Evolutionary conservation across 2,888 invertebrate genomes (phyloP).

Genomic region (Drosophila peninsularis): DNA sequence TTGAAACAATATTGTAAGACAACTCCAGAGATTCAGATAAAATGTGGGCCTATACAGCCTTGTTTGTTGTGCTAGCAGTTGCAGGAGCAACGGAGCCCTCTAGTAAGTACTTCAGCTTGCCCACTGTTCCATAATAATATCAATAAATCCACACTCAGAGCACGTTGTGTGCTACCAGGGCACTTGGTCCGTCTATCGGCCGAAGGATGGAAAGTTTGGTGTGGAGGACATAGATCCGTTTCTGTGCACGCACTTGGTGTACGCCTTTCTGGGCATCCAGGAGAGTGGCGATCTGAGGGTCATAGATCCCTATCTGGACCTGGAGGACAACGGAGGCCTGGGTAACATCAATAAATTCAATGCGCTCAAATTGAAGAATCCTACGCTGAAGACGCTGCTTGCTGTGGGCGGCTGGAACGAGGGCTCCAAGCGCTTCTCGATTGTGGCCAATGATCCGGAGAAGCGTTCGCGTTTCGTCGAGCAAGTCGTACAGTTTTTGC

Average conservation of each 20-base stretch:
- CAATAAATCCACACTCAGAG: slow-evolving; percentile 83
- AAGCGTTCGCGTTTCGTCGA: slow-evolving; percentile 75
- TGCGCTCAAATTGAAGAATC: slow-evolving; percentile 83
- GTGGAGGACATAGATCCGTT: slow-evolving; percentile 88
- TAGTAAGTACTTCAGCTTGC: slow-evolving; percentile 27
- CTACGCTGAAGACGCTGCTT: slow-evolving; percentile 83
- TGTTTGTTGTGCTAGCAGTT: slow-evolving; percentile 9
- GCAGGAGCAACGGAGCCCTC: slow-evolving; percentile 6
- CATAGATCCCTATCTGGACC: slow-evolving; percentile 88
- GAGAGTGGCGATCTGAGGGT: slow-evolving; percentile 85
- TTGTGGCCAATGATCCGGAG: slow-evolving; percentile 82
- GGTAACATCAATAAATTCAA: slow-evolving; percentile 83
- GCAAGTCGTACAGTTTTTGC: slow-evolving; percentile 75
- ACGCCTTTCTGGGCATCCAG: slow-evolving; percentile 89
- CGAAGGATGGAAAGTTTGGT: slow-evolving; percentile 88
- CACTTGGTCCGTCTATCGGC: slow-evolving; percentile 90
- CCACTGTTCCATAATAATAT: neutral
- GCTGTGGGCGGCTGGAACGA: slow-evolving; percentile 86
- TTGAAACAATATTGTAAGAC: slow-evolving; percentile 5
- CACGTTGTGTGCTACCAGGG: slow-evolving; percentile 91
- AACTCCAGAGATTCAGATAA: neutral
- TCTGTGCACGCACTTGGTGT: slow-evolving; percentile 91
- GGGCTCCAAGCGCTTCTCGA: slow-evolving; percentile 85
- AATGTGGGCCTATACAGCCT: slow-evolving; percentile 25
- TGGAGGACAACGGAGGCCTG: slow-evolving; percentile 87